Base-by-base conservation (phyloP, 2,797 vertebrate species). In the Micropoecilia bifurca region DNA sequence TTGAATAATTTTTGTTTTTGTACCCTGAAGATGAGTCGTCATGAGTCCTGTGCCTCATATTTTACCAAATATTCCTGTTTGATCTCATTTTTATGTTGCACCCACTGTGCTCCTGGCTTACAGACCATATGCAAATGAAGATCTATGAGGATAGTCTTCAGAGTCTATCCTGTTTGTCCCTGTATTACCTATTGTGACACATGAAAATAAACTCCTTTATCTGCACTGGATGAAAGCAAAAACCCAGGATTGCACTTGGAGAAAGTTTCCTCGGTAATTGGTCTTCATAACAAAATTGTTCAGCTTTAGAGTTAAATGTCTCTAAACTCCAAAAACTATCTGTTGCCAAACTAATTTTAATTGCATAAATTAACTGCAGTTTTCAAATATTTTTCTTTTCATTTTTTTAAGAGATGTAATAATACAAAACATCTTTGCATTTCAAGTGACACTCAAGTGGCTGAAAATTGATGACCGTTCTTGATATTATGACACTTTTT, bases 41-140 rank as follows among this genome's bases (percentile, higher is more conserved):
- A 14, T 25, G 16, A 80, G 72, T 71, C 25, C 20, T 6, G 14
- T 22, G 59, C 66, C 61, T 85, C 39, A 75, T 46, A 83, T 84
- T 86, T 75, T 41, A 83, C 73, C 53, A 83, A 81, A 83, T 73
- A 78, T 80, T 86, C 69, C 39, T 53, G 57, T 90, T 90, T 90
- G 80, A 89, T 80, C 76, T 87, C 50, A 43, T 80, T 53, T 86
- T 88, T 80, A 80, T 84, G 43, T 77, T 77, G 61, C 55, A 63
- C 22, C 69, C 20, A 4, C 57, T 69, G n/a, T 9, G 69, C 25
- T 68, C 36, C 75, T 50, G 57, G 74, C 77, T 73, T 71, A 76
- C 47, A 73, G 74, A 75, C 74, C 57, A 33, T 74, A 90, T 90
- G 88, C 80, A 90, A 91, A 91, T 90, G 20, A 22, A 75, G 57